A percentile compares a stretch with the other conserved stretches of the same genome.
phyloP scores from a whole-genome alignment of 2,888 invertebrate genomes.

The Aspidiotus rigidus region DNA sequence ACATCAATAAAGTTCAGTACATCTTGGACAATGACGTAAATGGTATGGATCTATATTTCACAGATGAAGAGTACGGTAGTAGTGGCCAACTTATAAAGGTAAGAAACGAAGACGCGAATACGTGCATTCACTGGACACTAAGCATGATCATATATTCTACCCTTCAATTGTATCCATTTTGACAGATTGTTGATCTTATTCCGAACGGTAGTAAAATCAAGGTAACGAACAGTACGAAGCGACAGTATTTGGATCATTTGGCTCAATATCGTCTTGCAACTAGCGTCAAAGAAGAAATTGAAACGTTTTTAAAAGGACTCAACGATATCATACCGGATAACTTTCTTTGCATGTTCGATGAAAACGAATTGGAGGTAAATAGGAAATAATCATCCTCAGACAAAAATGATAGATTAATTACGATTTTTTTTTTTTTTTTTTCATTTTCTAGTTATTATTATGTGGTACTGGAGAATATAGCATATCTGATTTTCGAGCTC shows the following conservation, averaged over 20 bases:
- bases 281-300: slow-evolving; percentile 71
- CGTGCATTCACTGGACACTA: background rate
- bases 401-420: background rate
- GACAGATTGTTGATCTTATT: slow-evolving; percentile 62
- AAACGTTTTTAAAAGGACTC: slow-evolving; percentile 79
- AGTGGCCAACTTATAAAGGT: slow-evolving; percentile 66
- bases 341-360: slow-evolving; percentile 87
- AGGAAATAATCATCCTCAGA: background rate
- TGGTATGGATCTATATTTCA: slow-evolving; percentile 72
- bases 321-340: slow-evolving; percentile 87
- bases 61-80: slow-evolving; percentile 78
- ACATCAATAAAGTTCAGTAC: slow-evolving; percentile 85
- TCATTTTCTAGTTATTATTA: slow-evolving; percentile 60
- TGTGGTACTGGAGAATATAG: slow-evolving; percentile 91
- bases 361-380: slow-evolving; percentile 83
- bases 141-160: background rate
- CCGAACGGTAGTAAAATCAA: slow-evolving; percentile 65
- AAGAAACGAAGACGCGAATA: background rate
- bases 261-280: slow-evolving; percentile 80
- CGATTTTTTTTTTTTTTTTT: slow-evolving; percentile 18
- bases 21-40: slow-evolving; percentile 82
- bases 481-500: slow-evolving; percentile 77
- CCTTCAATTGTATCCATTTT: slow-evolving; percentile 12
- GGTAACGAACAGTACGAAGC: slow-evolving; percentile 66
- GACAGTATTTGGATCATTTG: slow-evolving; percentile 75